phyloP scores from a whole-genome alignment of 2,888 invertebrate genomes.

The Xylocampa areola region DNA sequence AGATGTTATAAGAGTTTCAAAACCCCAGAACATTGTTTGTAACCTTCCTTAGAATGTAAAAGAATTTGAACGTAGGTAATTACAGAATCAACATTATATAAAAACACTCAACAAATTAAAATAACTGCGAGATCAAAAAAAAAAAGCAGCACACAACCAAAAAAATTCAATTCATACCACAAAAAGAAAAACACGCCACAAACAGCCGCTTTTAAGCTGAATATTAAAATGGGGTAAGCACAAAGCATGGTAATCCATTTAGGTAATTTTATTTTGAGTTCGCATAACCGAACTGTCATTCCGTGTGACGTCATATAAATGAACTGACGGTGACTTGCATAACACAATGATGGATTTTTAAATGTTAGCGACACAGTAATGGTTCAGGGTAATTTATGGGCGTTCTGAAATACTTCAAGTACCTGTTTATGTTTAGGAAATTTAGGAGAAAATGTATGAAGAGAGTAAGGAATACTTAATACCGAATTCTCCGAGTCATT shows the following conservation, averaged over 20 bases:
- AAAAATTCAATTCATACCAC: no score
- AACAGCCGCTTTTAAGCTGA: conserved; percentile 56
- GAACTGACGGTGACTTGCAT: conserved; percentile 83
- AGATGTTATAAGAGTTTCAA: no score
- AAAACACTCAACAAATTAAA: conserved; percentile 49
- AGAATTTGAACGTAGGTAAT: conserved; percentile 9
- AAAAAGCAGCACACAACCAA: conserved; percentile 40
- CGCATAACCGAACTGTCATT: conserved; percentile 83
- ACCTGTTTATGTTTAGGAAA: conserved; percentile 54
- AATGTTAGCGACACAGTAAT: conserved; percentile 81
- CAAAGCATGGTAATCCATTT: conserved; percentile 72
- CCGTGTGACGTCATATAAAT: conserved; percentile 82
- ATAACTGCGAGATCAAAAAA: conserved; percentile 22
- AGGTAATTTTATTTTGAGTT: conserved; percentile 83
- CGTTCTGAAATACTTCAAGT: conserved; percentile 50
- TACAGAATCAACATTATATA: conserved; percentile 25
- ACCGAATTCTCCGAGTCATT: conserved; percentile 41
- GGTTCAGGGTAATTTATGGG: conserved; percentile 78
- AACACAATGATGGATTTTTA: conserved; percentile 83
- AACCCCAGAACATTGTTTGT: no score
- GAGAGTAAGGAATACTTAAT: conserved; percentile 35
- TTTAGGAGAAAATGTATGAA: conserved; percentile 46
- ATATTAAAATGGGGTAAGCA: conserved; percentile 60
- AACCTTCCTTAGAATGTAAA: background rate
- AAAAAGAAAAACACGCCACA: conserved; percentile 36